Percentiles rank a stretch among this genome's conserved stretches.
These are phyloP conservation scores for Thalassophryne amazonica DNA, from an alignment of 2,797 vertebrate species.

Conservation along the genomic window DNA sequence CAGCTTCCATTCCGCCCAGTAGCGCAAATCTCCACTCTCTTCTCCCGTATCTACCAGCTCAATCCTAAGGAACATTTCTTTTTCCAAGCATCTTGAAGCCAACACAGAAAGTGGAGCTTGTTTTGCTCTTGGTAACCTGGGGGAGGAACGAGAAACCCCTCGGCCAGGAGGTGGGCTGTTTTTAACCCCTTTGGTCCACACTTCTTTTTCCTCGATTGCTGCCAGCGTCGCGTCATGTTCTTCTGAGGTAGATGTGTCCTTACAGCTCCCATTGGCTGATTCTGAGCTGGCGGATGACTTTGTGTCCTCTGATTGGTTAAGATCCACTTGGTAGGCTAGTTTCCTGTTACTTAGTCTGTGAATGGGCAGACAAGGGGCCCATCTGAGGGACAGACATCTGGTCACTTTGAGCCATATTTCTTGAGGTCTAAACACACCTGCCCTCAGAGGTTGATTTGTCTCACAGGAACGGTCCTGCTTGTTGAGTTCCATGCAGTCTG, in stretches of 20 bases:
- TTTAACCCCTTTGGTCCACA: conserved; percentile 23
- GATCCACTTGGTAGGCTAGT: conserved; percentile 40
- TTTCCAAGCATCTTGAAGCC: conserved; percentile 55
- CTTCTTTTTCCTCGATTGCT: conserved; percentile 33
- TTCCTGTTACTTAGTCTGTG: conserved; percentile 43
- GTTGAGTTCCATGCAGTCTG: conserved; percentile 1
- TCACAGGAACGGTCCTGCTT: conserved; percentile 7
- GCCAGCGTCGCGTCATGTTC: conserved; percentile 12
- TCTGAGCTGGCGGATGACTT: conserved; percentile 33
- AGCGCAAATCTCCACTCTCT: conserved; percentile 52
- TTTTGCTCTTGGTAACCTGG: conserved; percentile 38
- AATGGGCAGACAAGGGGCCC: conserved; percentile 61
- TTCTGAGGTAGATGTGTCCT: conserved; percentile 23
- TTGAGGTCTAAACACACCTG: conserved; percentile 54
- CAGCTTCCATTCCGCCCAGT: conserved; percentile 69
- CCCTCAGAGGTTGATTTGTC: conserved; percentile 10
- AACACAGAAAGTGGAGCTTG: conserved; percentile 39
- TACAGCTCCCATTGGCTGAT: conserved; percentile 48
- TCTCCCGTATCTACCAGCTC: conserved; percentile 61
- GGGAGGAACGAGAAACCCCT: conserved; percentile 47
- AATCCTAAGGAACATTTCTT: conserved; percentile 65
- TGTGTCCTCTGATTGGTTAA: conserved; percentile 31
- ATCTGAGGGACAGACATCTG: conserved; percentile 61
- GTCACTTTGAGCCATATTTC: conserved; percentile 62
- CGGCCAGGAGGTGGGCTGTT: conserved; percentile 1